Percentiles rank a stretch among this genome's conserved stretches.
phyloP scores from a whole-genome alignment of 2,113 vertebrate species.

The Hymenochirus boettgeri region DNA sequence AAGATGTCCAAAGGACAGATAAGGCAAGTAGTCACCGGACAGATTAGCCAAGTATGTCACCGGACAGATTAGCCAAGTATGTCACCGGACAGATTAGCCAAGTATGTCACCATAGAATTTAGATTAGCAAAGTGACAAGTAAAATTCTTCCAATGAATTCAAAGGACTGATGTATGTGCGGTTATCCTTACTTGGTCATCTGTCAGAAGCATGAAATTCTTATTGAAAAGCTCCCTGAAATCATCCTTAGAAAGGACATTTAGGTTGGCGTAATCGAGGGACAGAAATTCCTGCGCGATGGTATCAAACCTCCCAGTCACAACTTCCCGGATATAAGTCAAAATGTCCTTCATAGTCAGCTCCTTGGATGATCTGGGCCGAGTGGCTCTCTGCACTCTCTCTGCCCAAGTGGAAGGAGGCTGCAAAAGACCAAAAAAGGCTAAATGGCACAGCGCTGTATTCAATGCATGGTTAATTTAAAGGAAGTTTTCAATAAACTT shows the following conservation, averaged over 20 bases:
- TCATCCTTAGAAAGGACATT: constrained; percentile 51
- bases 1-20: too few species aligned
- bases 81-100: too few species aligned
- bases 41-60: too few species aligned
- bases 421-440: constrained; percentile 50
- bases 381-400: constrained; percentile 56
- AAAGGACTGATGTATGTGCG: not conserved
- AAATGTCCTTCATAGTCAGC: constrained; percentile 47
- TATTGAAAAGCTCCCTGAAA: constrained; percentile 56
- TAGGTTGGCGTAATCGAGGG: constrained; percentile 48
- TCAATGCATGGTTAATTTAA: too few species aligned
- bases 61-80: too few species aligned
- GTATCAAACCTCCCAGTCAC: constrained; percentile 47
- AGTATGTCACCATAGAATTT: too few species aligned
- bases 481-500: too few species aligned
- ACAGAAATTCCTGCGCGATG: constrained; percentile 55
- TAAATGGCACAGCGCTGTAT: not conserved
- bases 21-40: too few species aligned
- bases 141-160: too few species aligned
- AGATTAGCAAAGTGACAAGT: too few species aligned
- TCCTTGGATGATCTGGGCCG: constrained; percentile 44
- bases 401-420: constrained; percentile 53
- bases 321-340: constrained; percentile 50
- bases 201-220: constrained; percentile 55
- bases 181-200: constrained; percentile 64